phyloP scores from a whole-genome alignment of 2,113 vertebrate genomes.

The Prochilodus magdalenae region DNA sequence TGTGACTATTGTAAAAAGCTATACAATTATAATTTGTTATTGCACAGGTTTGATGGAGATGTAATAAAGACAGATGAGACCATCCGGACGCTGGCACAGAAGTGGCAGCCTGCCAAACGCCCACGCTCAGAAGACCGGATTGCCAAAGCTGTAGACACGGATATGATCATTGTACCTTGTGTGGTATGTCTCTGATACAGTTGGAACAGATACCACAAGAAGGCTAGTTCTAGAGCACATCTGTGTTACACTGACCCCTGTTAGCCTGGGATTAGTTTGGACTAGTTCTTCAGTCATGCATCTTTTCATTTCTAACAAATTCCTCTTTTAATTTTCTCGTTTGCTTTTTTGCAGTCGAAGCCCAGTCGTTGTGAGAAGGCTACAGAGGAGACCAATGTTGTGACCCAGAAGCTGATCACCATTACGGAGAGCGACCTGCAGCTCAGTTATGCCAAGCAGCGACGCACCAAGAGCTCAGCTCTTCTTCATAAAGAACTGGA shows the following conservation, averaged over 20 bases:
- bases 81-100: slow-evolving; percentile 90
- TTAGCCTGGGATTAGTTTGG: not conserved
- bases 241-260: too few species aligned
- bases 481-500: slow-evolving; percentile 95
- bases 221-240: too few species aligned
- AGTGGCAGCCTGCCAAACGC: slow-evolving; percentile 89
- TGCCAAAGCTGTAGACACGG: slow-evolving; percentile 91
- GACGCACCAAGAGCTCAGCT: slow-evolving; percentile 90
- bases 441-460: slow-evolving; percentile 94
- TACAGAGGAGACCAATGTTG: slow-evolving; percentile 87
- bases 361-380: slow-evolving; percentile 88
- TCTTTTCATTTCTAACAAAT: not conserved
- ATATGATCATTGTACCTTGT: slow-evolving; percentile 92
- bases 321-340: too few species aligned
- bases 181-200: slow-evolving; percentile 74
- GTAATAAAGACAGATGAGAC: slow-evolving; percentile 92
- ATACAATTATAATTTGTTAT: too few species aligned
- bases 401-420: slow-evolving; percentile 95
- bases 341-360: slow-evolving; percentile 78
- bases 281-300: not conserved
- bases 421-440: slow-evolving; percentile 93
- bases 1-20: not conserved
- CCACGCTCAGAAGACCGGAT: slow-evolving; percentile 85
- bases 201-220: too few species aligned
- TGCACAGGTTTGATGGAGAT: slow-evolving; percentile 89